Evolutionary conservation across 2,113 vertebrate genomes (phyloP), one percentile per base, ranked within the genome.

Genomic region (Anseranas semipalmata): DNA sequence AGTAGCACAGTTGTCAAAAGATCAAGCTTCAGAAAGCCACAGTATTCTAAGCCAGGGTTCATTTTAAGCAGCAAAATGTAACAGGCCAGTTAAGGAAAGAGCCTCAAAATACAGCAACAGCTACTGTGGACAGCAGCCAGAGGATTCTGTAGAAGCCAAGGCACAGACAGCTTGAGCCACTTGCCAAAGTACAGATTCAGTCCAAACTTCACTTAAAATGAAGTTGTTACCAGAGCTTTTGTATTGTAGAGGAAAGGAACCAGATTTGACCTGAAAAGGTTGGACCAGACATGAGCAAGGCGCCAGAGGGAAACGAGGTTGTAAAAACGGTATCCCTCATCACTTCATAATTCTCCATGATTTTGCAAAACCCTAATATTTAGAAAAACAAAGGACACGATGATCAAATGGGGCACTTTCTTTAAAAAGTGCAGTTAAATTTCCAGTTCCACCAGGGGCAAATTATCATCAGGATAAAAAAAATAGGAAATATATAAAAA

Each of bases 211-310:
- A 13, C 62, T 79, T 65, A 7, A 71, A 93, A 52, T 28, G 45
- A 63, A 56, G 12, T 50, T 60, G 56, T 60, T 50, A 53, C 13
- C 21, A 12, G 12, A 15, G 25, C 15, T 88, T 86, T 71, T 68
- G 1, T 11, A 60, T 0, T 11, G 20, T 2, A 8, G 20, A 37
- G 5, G 1, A 7, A 7, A 90, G 41, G 13, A 89, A 53, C 2
- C 9, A 41, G 59, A 41, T 55, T 41, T 62, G 15, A 35, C 39
- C 48, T 10, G 28, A 87, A 63, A 63, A 82, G 12, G 8, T 21
- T 65, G 33, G 15, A 78, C 41, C 32, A 35, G 15, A 22, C 32
- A 6, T 6, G 15, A 58, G 22, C 30, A 75, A 45, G 32, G 53
- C 45, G 72, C 39, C 72, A 45, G 32, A 43, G 15, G 22, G 52